Evolutionary conservation across 2,888 invertebrate species (phyloP).

Genomic region (Lepetodrilus schrolli): DNA sequence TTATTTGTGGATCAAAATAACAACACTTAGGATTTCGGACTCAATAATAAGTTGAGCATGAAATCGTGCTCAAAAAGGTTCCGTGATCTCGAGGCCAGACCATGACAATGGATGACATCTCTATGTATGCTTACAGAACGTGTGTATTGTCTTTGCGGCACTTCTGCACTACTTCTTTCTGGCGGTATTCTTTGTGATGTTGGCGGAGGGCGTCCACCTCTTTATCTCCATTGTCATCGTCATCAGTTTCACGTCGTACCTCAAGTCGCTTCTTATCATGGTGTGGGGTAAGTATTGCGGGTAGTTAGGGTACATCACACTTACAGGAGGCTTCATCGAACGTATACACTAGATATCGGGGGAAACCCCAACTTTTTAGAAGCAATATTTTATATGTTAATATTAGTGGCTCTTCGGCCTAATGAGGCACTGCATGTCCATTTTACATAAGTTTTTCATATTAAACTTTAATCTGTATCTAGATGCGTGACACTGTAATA

Average conservation of each 20-base stretch:
- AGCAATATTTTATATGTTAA: background rate
- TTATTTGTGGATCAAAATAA: too few species aligned
- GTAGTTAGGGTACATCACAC: slow-evolving; percentile 46
- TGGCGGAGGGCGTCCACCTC: slow-evolving; percentile 69
- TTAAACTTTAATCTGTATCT: too few species aligned
- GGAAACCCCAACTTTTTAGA: background rate
- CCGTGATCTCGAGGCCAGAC: too few species aligned
- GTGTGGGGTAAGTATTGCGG: slow-evolving; percentile 65
- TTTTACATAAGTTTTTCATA: background rate
- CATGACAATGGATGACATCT: too few species aligned
- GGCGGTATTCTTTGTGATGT: slow-evolving; percentile 69
- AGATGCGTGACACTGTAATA: too few species aligned
- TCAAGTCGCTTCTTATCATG: slow-evolving; percentile 48
- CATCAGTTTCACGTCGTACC: slow-evolving; percentile 58
- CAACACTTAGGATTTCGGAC: too few species aligned
- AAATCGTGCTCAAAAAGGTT: too few species aligned
- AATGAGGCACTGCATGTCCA: background rate
- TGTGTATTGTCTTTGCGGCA: slow-evolving; percentile 63
- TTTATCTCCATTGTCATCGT: slow-evolving; percentile 68
- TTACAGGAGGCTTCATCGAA: background rate
- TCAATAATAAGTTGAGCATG: too few species aligned
- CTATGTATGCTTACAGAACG: slow-evolving; percentile 58
- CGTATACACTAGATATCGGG: too few species aligned
- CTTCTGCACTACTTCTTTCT: slow-evolving; percentile 70
- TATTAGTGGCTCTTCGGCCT: background rate